A percentile compares a stretch with the other conserved stretches of the same genome.
These are phyloP conservation scores for Tylochromis polylepis DNA, from an alignment of 2,113 vertebrate genomes.

Conservation along the genomic window DNA sequence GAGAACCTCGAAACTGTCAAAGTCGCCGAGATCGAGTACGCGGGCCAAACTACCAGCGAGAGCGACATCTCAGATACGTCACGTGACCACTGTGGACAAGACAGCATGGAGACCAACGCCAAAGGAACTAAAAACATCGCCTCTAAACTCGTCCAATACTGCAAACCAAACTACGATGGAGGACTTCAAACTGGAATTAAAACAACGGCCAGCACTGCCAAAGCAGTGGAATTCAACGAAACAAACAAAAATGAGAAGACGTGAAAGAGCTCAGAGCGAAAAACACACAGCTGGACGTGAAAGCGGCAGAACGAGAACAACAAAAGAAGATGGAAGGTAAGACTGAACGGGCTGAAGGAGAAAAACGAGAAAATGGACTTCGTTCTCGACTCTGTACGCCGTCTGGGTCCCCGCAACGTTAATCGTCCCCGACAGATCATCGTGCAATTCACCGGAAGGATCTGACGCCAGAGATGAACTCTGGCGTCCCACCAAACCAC, in stretches of 20 bases:
- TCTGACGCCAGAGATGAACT: background rate
- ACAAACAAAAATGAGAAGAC: background rate
- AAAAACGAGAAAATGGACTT: background rate
- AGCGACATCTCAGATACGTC: background rate
- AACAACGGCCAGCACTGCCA: background rate
- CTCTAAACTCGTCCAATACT: no score
- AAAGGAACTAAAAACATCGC: no score
- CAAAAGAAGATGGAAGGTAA: background rate
- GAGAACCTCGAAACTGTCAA: background rate
- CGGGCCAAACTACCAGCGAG: accelerated
- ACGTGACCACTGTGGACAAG: no score
- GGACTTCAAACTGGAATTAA: background rate
- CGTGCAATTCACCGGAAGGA: background rate
- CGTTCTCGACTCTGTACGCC: background rate
- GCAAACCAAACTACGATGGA: background rate
- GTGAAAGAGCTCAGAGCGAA: background rate
- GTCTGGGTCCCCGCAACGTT: background rate
- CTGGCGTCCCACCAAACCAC: background rate
- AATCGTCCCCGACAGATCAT: background rate
- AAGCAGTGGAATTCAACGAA: background rate
- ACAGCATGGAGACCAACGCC: no score
- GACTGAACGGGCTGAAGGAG: background rate
- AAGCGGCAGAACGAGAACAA: background rate
- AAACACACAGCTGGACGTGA: background rate
- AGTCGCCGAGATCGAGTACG: background rate